A percentile compares a stretch with the other conserved stretches of the same genome.
Evolutionary conservation across 1,140 invertebrate species (phyloP).

Genomic region (Penaeus japonicus): DNA sequence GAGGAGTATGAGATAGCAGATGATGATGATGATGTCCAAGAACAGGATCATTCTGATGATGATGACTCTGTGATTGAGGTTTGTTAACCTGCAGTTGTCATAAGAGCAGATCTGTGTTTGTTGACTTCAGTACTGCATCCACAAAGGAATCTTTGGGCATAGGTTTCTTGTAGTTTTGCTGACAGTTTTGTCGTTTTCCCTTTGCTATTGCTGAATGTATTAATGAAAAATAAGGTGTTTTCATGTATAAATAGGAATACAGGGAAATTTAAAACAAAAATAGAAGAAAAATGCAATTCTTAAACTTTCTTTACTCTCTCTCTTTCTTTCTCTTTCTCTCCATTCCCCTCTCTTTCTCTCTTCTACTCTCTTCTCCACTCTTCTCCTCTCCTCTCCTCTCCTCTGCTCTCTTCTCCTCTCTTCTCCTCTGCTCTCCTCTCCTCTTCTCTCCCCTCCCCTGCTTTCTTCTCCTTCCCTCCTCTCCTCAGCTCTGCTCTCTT

Average conservation of each 20-base stretch:
- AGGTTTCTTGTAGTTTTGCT: neutral
- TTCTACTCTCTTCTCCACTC: too few relatives aligned
- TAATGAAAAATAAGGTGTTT: neutral
- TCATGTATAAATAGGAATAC: neutral
- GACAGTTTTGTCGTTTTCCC: neutral
- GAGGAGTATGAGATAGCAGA: conserved; percentile 40
- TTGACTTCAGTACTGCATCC: neutral
- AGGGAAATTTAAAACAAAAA: neutral
- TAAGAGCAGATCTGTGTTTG: neutral
- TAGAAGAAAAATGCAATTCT: neutral
- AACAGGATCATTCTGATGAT: conserved; percentile 22
- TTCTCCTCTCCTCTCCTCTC: neutral
- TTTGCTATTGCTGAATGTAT: too few relatives aligned
- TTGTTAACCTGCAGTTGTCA: neutral
- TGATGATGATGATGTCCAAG: conserved; percentile 16
- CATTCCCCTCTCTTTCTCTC: too few relatives aligned
- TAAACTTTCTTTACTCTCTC: neutral
- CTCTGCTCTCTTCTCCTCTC: neutral
- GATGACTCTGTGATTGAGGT: conserved; percentile 44
- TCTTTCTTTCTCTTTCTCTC: too few relatives aligned
- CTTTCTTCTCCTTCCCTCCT: neutral
- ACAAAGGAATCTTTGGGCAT: too few relatives aligned
- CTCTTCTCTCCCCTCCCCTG: too few relatives aligned
- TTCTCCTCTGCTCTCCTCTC: too few relatives aligned
- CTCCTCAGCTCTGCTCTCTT: neutral